Conservation (phyloP, 2,797 vertebrate species). For the Limnodromus scolopaceus region DNA sequence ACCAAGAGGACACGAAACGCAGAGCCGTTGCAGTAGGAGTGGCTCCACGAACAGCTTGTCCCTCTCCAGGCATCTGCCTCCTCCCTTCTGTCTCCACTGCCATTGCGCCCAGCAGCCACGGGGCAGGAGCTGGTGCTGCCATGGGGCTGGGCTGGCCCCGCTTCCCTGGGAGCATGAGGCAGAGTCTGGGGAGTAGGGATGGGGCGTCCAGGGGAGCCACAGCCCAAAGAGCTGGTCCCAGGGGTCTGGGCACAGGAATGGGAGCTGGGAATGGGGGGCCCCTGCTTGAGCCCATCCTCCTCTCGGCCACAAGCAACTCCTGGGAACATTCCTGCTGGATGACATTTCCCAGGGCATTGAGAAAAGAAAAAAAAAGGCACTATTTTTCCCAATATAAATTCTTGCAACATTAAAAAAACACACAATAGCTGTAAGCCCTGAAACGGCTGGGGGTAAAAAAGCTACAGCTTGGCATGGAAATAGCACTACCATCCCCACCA, state of each 20-base stretch:
- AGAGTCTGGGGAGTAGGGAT: not conserved
- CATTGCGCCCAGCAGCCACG: not conserved
- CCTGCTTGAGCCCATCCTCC: not conserved
- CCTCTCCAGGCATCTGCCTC: not conserved
- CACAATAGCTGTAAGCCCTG: slow-evolving; percentile 65
- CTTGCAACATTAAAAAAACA: slow-evolving; percentile 62
- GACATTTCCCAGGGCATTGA: slow-evolving; percentile 66
- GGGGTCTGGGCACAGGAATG: not conserved
- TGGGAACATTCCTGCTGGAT: slow-evolving; percentile 60
- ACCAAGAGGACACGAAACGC: not conserved
- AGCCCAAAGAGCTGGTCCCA: not conserved
- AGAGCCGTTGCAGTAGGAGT: not conserved
- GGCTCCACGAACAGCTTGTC: not conserved
- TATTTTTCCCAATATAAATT: slow-evolving; percentile 63
- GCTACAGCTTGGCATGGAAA: slow-evolving; percentile 56
- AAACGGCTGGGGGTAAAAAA: slow-evolving; percentile 46
- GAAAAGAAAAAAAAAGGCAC: not conserved
- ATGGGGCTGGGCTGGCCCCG: not conserved
- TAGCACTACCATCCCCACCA: slow-evolving; percentile 6
- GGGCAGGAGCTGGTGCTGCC: not conserved
- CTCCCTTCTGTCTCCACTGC: not conserved
- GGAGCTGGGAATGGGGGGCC: not conserved
- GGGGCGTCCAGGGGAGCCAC: not conserved
- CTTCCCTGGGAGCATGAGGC: rapidly evolving
- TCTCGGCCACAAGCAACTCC: not conserved